phyloP scores from a whole-genome alignment of 2,888 invertebrate genomes.

The Auanema freiburgensis region DNA sequence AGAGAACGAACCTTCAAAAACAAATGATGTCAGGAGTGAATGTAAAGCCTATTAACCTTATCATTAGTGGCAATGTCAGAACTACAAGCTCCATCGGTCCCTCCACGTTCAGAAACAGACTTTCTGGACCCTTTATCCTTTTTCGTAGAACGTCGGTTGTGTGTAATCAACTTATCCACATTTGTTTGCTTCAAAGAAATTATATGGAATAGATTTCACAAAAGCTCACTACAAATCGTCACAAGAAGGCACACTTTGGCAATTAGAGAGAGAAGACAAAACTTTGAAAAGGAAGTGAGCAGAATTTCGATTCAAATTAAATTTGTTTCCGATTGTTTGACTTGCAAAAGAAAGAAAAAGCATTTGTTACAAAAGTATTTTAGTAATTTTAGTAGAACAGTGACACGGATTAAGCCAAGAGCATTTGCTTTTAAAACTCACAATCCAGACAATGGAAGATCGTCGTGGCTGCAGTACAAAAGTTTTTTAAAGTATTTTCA shows the following conservation, averaged over 20 bases:
- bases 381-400: no score
- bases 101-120: constrained; percentile 14
- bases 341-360: not conserved
- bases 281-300: not conserved
- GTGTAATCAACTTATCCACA: constrained; percentile 61
- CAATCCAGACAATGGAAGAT: constrained; percentile 39
- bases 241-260: not conserved
- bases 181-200: constrained; percentile 54
- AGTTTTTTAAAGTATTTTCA: not conserved
- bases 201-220: not conserved
- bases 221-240: constrained; percentile 3
- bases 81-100: constrained; percentile 23
- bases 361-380: no score
- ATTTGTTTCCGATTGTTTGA: constrained; percentile 1
- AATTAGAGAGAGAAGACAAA: not conserved
- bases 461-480: constrained; percentile 14
- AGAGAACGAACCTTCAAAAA: constrained; percentile 69
- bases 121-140: constrained; percentile 48
- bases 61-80: constrained; percentile 24
- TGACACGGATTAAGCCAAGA: not conserved
- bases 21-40: not conserved
- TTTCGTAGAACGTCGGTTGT: constrained; percentile 53
- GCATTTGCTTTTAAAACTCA: constrained; percentile 27
- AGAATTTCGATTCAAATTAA: not conserved
- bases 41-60: constrained; percentile 9